These are phyloP conservation scores for Lacanobia oleracea DNA, from an alignment of 2,888 invertebrate genomes.

Conservation along the genomic window DNA sequence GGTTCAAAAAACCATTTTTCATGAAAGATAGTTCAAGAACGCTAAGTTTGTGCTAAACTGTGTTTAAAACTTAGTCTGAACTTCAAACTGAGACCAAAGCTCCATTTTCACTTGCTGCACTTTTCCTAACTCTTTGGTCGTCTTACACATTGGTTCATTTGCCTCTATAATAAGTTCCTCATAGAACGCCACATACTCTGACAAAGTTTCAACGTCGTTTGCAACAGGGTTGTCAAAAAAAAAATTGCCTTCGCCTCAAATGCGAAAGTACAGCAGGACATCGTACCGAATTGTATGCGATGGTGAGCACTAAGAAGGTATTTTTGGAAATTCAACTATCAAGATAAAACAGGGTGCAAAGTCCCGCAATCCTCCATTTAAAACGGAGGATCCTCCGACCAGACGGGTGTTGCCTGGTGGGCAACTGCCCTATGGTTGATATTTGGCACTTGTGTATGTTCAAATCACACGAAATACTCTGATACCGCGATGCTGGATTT, in stretches of 20 bases:
- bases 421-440: no score
- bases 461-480: no score
- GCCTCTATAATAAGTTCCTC: conserved; percentile 34
- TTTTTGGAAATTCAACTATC: no score
- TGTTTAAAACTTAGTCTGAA: conserved; percentile 30
- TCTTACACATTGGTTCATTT: conserved; percentile 46
- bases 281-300: no score
- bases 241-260: neutral
- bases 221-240: conserved; percentile 5
- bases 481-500: no score
- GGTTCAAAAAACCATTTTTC: conserved; percentile 23
- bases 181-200: neutral
- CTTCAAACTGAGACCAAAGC: conserved; percentile 14
- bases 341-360: no score
- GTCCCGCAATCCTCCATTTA: no score
- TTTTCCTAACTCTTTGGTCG: conserved; percentile 4
- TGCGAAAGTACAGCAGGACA: neutral
- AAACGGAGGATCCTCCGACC: no score
- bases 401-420: no score
- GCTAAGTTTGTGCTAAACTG: conserved; percentile 9
- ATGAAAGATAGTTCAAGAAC: neutral
- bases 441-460: no score
- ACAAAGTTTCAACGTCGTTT: conserved; percentile 30
- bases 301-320: no score
- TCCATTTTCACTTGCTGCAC: conserved; percentile 27